phyloP scores from a whole-genome alignment of 2,888 invertebrate species.

The Acleris sparsana region DNA sequence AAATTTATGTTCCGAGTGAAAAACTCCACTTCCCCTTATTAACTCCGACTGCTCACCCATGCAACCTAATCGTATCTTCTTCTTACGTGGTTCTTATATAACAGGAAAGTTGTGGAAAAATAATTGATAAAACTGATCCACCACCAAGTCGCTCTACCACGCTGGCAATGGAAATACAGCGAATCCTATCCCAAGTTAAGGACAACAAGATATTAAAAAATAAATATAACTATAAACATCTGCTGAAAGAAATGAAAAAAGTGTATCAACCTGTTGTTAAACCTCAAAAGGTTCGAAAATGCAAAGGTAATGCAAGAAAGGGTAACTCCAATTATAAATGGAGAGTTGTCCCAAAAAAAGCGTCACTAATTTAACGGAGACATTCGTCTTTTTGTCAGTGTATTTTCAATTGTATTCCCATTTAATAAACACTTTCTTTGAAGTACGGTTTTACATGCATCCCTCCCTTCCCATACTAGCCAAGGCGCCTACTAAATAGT shows the following conservation, averaged over 20 bases:
- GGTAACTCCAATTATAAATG: background rate
- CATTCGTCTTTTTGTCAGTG: background rate
- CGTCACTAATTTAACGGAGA: background rate
- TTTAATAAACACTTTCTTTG: background rate
- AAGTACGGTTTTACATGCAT: background rate
- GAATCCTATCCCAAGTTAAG: conserved; percentile 53
- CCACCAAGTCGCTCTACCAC: conserved; percentile 42
- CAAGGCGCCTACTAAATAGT: too few relatives aligned
- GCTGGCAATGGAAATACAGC: conserved; percentile 53
- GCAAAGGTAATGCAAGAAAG: conserved; percentile 4
- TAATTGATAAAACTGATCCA: conserved; percentile 14
- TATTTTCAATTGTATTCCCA: background rate
- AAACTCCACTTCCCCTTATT: conserved; percentile 61
- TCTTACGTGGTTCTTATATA: conserved; percentile 39
- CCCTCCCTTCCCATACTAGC: background rate
- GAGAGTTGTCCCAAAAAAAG: background rate
- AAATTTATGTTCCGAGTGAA: conserved; percentile 61
- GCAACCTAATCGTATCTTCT: background rate
- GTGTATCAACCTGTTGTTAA: conserved; percentile 45
- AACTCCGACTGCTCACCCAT: conserved; percentile 32
- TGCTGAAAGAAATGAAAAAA: conserved; percentile 54
- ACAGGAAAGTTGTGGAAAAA: conserved; percentile 47
- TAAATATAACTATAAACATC: conserved; percentile 45
- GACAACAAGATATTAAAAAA: conserved; percentile 50
- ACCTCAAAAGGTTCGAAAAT: conserved; percentile 5